Conservation (phyloP, 2,888 invertebrate genomes). For the Podotricha telesiphe region DNA sequence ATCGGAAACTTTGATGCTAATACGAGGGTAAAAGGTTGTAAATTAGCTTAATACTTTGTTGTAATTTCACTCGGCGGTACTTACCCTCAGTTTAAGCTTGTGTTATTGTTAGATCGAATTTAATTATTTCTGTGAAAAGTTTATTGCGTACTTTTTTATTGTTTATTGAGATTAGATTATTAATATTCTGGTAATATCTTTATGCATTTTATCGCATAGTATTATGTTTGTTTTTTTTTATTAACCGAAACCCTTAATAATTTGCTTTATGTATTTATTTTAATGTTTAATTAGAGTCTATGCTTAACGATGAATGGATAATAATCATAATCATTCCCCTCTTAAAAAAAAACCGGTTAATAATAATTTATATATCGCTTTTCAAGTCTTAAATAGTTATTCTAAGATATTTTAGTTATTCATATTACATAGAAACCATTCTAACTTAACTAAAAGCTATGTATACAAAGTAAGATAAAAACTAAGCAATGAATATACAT, state of each 20-base stretch:
- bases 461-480: neutral
- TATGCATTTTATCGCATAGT: neutral
- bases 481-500: conserved; percentile 11
- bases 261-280: too few relatives aligned
- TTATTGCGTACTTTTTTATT: conserved; percentile 1
- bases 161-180: conserved; percentile 7
- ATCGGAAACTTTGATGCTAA: conserved; percentile 42
- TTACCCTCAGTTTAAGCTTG: neutral
- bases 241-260: neutral
- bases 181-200: neutral
- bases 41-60: conserved; percentile 27
- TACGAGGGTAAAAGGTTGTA: conserved; percentile 26
- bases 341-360: neutral
- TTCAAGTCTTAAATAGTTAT: neutral
- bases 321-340: neutral
- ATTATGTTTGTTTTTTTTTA: neutral
- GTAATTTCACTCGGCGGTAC: neutral
- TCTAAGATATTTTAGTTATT: neutral
- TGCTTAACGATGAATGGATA: neutral
- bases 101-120: neutral
- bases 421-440: neutral
- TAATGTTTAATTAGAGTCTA: too few relatives aligned
- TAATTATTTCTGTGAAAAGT: neutral
- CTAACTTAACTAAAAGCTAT: neutral
- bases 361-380: neutral